phyloP scores from a whole-genome alignment of 1,140 invertebrate species.

The Triops cancriformis region DNA sequence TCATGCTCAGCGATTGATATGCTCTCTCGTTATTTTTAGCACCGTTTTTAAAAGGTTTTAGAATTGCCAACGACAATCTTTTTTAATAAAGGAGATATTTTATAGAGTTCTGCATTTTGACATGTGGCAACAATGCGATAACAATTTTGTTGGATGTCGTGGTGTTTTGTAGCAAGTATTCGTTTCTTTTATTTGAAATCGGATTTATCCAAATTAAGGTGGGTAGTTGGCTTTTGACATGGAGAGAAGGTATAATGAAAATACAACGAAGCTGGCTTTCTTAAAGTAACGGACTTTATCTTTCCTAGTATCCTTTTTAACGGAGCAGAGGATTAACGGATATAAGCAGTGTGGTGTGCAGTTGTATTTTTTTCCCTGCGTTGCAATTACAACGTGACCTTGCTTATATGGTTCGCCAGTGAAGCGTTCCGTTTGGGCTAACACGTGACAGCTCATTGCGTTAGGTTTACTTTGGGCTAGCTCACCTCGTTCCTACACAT shows the following conservation, averaged over 20 bases:
- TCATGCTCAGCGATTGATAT: not conserved
- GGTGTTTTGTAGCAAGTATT: no score
- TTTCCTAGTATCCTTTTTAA: not conserved
- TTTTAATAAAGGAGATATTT: not conserved
- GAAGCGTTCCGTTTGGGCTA: no score
- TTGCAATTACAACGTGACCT: no score
- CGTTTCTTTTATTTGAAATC: no score
- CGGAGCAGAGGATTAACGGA: not conserved
- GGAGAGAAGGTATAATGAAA: not conserved
- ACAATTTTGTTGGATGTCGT: no score
- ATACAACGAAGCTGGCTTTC: conserved; percentile 8
- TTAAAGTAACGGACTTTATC: not conserved
- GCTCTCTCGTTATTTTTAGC: conserved; percentile 13
- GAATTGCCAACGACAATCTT: conserved; percentile 13
- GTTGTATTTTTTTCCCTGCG: no score
- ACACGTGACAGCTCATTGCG: no score
- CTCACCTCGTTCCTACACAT: no score
- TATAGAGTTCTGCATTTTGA: not conserved
- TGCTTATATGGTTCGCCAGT: no score
- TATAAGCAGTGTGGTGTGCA: not conserved
- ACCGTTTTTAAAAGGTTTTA: not conserved
- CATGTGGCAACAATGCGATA: not conserved
- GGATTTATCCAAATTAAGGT: no score
- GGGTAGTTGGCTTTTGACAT: not conserved
- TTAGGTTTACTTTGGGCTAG: no score